Evolutionary conservation across 2,888 invertebrate genomes (phyloP), one percentile per base, ranked within the genome.

Genomic region (Aporophyla nigra): DNA sequence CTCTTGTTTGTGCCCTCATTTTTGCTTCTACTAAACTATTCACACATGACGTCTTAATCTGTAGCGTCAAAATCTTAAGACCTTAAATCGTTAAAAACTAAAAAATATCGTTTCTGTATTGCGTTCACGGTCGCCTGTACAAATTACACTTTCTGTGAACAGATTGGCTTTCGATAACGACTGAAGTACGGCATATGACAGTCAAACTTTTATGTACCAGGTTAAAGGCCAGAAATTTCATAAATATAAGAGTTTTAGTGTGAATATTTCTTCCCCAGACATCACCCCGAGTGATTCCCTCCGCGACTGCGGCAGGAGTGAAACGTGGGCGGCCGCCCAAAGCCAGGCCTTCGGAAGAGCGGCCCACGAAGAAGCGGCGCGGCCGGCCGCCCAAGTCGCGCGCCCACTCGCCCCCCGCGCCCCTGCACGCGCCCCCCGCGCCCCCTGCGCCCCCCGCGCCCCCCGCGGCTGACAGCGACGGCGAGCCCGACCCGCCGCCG

Each of bases 291-390:
- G 92, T 91, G 51, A 86, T 90, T 0, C 78, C 86, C 7, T 77
- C 88, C 85, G 89, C 87, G 65, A 65, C 83, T 0, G 12, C 76
- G 78, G 87, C 83, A 82, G 82, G 86, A 24, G 85, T 92, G 81
- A 97, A 97, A 88, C 97, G 97, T 33, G 97, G 97, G 0, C 93
- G 97, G 67, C 97, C 97, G 12, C 95, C 97, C 5, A 97, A 97
- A 86, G 89, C 93, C 27, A 93, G 96, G 10, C 78, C 91, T 0
- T 90, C 93, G 0, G 94, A 93, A 58, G 94, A 95, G 85, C 88
- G 93, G n/a, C 95, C 95, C n/a, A 87, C 92, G 1, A 95, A 95
- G 90, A 95, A 94, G 91, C 92, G 92, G 53, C 93, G 96, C 56
- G 96, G 96, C n/a, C 92, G 96, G 0, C 96, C 96, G n/a, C 95